These are phyloP conservation scores for Pelmatolapia mariae DNA, from an alignment of 2,113 vertebrate genomes.

Conservation along the genomic window DNA sequence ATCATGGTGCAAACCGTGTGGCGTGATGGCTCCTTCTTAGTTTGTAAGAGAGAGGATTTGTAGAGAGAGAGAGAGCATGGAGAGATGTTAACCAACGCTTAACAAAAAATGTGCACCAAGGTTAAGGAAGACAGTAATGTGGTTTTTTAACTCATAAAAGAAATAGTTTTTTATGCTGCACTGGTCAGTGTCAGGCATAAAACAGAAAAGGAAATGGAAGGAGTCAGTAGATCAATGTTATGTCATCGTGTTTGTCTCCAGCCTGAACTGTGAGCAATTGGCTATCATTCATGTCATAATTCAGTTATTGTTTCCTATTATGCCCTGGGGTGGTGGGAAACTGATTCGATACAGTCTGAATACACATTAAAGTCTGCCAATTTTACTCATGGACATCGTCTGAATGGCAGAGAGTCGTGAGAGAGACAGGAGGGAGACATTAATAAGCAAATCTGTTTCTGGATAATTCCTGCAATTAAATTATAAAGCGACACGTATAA, in stretches of 20 bases:
- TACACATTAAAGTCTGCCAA: slow-evolving; percentile 42
- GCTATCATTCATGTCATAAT: slow-evolving; percentile 38
- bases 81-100: neutral
- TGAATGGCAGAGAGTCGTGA: neutral
- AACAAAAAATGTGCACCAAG: neutral
- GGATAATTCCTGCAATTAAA: slow-evolving; percentile 57
- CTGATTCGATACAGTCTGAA: slow-evolving; percentile 48
- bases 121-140: neutral
- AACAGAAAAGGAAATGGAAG: slow-evolving; percentile 11
- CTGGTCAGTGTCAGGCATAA: neutral
- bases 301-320: slow-evolving; percentile 59
- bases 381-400: slow-evolving; percentile 38
- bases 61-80: neutral
- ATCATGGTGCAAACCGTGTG: neutral
- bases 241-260: slow-evolving; percentile 30
- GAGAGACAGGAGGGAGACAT: neutral
- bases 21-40: neutral
- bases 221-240: slow-evolving; percentile 3
- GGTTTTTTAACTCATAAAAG: neutral
- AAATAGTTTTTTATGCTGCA: neutral
- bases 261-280: slow-evolving; percentile 15
- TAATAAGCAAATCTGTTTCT: slow-evolving; percentile 52
- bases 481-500: slow-evolving; percentile 46
- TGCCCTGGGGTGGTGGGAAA: slow-evolving; percentile 38
- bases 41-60: neutral